Base-by-base conservation (phyloP, 2,113 vertebrate genomes). In the Microtus oregoni region DNA sequence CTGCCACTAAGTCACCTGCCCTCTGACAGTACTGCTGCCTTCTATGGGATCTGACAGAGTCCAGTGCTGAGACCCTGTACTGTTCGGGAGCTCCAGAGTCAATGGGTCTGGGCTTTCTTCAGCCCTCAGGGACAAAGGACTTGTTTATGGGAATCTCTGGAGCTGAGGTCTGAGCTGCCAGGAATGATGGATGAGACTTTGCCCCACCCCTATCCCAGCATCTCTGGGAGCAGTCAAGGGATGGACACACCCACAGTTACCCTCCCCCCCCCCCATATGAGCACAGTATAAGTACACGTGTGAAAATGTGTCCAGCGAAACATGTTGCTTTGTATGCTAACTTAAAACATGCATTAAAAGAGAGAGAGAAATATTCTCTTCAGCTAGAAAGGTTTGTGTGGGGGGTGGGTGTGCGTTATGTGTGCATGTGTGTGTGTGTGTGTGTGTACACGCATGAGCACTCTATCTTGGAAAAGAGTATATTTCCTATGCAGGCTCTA, bases 221-320 rank as follows among this genome's bases (percentile, higher is more conserved):
- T 41, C 68, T 50, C 76, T 2, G 0, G 35, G 1, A 8, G 35
- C 26, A 0, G 17, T 50, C 38, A 12, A 0, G 1, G 1, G 79
- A 24, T 0, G 17, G 20, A 22, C 4, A 5, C 19, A 26, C 17
- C 38, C 4, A 7, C 41, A 30, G 58, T 58, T 20, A 58, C 58
- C 19, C 55, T 17, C 55, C 5, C 55, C 55, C 55, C 5, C 5
- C 19, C 58, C 52, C 3, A 58, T 20, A 58, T 5, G 32, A 38
- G 20, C 35, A 38, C 35, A 38, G 11, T 55, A 28, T n/a, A 28
- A 55, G n/a, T 7, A 55, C 1, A 1, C 0, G 13, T 52, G 22
- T 87, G 50, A 73, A 87, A 72, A 38, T 28, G 55, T 58, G 19
- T 20, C 35, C 67, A 55, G 26, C 11, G 7, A 72, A 55, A 26